Evolutionary conservation across 2,113 vertebrate genomes (phyloP).

Genomic region (Verasper variegatus): DNA sequence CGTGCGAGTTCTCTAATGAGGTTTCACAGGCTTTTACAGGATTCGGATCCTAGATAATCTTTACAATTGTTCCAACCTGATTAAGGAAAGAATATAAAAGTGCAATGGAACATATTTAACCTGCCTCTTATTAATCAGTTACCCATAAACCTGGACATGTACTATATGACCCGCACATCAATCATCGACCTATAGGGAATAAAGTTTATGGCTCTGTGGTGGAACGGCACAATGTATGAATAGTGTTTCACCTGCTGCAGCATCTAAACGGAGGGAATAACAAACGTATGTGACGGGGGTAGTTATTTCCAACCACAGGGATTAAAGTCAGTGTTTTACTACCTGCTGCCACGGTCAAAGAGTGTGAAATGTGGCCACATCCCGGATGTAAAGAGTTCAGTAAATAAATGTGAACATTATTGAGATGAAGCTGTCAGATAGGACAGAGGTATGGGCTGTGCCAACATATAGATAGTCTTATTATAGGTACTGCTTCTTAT

Average conservation of each 20-base stretch:
- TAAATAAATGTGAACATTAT: constrained; percentile 34
- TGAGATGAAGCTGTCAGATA: constrained; percentile 32
- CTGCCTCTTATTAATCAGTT: background rate
- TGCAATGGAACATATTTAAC: background rate
- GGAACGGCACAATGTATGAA: background rate
- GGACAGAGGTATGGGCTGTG: constrained; percentile 5
- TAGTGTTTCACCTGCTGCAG: background rate
- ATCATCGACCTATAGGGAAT: background rate
- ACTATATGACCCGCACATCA: background rate
- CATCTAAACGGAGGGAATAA: background rate
- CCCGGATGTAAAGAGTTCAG: constrained; percentile 13
- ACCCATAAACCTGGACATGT: background rate
- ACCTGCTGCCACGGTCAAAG: background rate
- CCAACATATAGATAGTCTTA: constrained; percentile 39
- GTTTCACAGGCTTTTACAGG: background rate
- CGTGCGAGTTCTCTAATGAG: background rate
- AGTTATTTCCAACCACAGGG: background rate
- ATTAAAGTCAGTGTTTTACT: background rate
- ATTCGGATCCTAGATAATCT: background rate
- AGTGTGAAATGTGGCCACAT: constrained; percentile 15
- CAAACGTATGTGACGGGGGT: background rate
- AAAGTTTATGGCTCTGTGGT: background rate
- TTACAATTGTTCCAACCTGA: background rate
- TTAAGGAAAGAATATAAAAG: background rate
- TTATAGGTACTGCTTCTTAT: constrained; percentile 1